Evolutionary conservation across 2,888 invertebrate species (phyloP), one percentile per base, ranked within the genome.

Genomic region (Steromphala cineraria): DNA sequence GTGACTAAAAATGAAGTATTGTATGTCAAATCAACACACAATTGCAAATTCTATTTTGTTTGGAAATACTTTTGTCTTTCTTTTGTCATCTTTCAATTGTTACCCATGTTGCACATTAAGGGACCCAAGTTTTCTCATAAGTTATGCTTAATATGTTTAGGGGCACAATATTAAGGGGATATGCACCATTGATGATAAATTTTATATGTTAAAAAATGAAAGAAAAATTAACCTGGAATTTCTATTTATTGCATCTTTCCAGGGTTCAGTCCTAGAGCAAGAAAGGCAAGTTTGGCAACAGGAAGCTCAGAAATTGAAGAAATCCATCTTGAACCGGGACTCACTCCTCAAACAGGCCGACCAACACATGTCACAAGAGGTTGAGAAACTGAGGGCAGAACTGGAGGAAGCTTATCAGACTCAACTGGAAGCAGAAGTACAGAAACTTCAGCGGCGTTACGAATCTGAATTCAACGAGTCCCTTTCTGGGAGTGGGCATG

Each of bases 321-420:
- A 85, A 74, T 88, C 88, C 62, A 84, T 88, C 8, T 76, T 81
- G 46, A 86, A 86, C 24, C 76, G 88, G 31, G 88, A 89, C 52
- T 82, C 84, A 21, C 81, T 89, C 0, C 84, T 89, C 28, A 86
- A 84, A n/a, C 86, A 87, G 79, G 89, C 89, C 2, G 89, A 89
- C 78, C 74, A 79, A 7, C 89, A 89, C 81, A 82, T 89, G 24
- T 86, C 87, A 7, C 84, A 87, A 55, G 88, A 89, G 75, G 84
- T 89, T 17, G 86, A 88, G 31, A 86, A 86, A 77, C 80, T 89
- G 36, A 75, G 84, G 0, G 78, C 81, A 2, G 87, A 87, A 55
- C 83, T 89, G 21, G 87, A 86, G 53, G 82, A 84, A 8, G 84
- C 85, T 1, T 87, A 88, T 76, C 87, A 87, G 55, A 81, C 81